phyloP scores from a whole-genome alignment of 2,888 invertebrate species.

The Venusia cambrica region DNA sequence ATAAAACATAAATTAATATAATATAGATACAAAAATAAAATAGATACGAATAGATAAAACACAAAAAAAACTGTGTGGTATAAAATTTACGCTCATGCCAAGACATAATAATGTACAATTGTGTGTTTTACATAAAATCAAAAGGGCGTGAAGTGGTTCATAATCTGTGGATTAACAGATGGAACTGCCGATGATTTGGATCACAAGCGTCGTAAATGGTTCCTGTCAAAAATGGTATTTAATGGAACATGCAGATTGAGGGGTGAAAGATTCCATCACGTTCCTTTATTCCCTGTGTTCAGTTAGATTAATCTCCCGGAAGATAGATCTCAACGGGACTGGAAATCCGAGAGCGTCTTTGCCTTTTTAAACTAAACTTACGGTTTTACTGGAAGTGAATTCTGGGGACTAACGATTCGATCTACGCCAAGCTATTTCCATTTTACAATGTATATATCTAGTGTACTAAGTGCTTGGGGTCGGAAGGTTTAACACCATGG shows the following conservation, averaged over 20 bases:
- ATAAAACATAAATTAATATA: slow-evolving; percentile 31
- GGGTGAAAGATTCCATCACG: slow-evolving; percentile 30
- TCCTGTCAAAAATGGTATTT: slow-evolving; percentile 37
- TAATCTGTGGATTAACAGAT: slow-evolving; percentile 46
- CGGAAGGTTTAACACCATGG: too few species aligned
- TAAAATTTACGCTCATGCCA: slow-evolving; percentile 59
- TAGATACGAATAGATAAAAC: slow-evolving; percentile 29
- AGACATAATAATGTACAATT: slow-evolving; percentile 60
- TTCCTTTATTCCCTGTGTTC: slow-evolving; percentile 22
- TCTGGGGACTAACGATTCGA: slow-evolving; percentile 56
- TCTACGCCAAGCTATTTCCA: slow-evolving; percentile 70
- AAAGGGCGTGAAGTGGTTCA: slow-evolving; percentile 36
- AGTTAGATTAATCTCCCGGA: slow-evolving; percentile 27
- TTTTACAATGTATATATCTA: slow-evolving; percentile 43
- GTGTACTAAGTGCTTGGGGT: slow-evolving; percentile 54
- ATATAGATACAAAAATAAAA: slow-evolving; percentile 37
- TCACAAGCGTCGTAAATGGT: slow-evolving; percentile 23
- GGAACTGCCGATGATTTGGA: slow-evolving; percentile 46
- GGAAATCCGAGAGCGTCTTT: slow-evolving; percentile 50
- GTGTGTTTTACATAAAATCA: slow-evolving; percentile 42
- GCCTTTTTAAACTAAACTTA: slow-evolving; percentile 56
- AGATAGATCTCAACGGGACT: slow-evolving; percentile 50
- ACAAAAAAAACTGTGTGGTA: slow-evolving; percentile 34
- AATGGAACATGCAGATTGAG: slow-evolving; percentile 41
- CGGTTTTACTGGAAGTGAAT: slow-evolving; percentile 53